phyloP scores from a whole-genome alignment of 2,888 invertebrate genomes.

The Drosophila pseudotalamancana region DNA sequence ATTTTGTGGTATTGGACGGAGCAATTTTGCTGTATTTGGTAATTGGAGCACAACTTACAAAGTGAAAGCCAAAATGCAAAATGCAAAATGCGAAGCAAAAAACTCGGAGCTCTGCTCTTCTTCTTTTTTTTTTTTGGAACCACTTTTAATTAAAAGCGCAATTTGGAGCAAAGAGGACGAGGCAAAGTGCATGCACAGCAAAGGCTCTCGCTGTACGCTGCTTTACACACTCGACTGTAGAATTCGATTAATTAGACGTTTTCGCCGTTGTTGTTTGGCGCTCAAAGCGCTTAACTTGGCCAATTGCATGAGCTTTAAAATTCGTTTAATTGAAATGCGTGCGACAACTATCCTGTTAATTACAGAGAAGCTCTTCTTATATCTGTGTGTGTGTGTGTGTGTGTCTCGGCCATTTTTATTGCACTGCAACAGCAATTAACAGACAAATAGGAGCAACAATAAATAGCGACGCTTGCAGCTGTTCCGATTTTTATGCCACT shows the following conservation, averaged over 20 bases:
- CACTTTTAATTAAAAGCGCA: constrained; percentile 73
- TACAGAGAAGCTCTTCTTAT: constrained; percentile 38
- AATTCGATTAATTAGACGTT: constrained; percentile 73
- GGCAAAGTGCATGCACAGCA: constrained; percentile 42
- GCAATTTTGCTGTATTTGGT: constrained; percentile 26
- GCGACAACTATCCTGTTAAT: constrained; percentile 53
- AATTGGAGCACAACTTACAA: constrained; percentile 13
- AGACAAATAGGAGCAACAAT: constrained; percentile 70
- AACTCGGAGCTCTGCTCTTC: constrained; percentile 27
- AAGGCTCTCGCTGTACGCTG: constrained; percentile 24
- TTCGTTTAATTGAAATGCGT: constrained; percentile 53
- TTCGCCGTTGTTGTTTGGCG: constrained; percentile 15
- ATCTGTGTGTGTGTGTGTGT: constrained; percentile 5
- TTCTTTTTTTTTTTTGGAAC: constrained; percentile 22
- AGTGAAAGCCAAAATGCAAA: constrained; percentile 44
- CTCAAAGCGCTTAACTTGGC: constrained; percentile 8
- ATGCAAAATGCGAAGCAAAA: constrained; percentile 42
- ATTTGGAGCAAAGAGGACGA: constrained; percentile 43
- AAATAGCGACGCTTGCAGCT: constrained; percentile 70
- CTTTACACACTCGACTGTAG: constrained; percentile 47
- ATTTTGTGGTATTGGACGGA: constrained; percentile 50
- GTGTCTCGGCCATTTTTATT: constrained; percentile 59
- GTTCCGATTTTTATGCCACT: constrained; percentile 72
- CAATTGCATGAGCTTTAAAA: constrained; percentile 43
- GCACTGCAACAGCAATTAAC: constrained; percentile 69